Conservation (phyloP, 2,113 vertebrate genomes). For the Macrotus californicus region DNA sequence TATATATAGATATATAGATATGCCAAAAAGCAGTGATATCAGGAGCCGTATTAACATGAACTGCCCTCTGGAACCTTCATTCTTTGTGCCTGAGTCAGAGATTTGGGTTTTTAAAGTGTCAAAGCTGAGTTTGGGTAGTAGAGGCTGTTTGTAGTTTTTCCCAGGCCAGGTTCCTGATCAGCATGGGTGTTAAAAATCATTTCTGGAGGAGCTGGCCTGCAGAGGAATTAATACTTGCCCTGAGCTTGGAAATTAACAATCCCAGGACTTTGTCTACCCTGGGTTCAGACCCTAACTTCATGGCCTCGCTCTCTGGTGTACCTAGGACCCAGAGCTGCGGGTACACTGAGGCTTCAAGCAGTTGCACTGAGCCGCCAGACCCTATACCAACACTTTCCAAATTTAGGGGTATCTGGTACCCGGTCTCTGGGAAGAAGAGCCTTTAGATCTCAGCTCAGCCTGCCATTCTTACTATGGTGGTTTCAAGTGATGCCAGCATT, state of each 20-base stretch:
- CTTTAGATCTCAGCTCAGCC: not conserved
- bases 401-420: not conserved
- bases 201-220: conserved; percentile 42
- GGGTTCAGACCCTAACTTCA: not conserved
- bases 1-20: not conserved
- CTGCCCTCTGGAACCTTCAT: not conserved
- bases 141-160: not conserved
- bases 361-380: not conserved
- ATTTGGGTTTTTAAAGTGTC: not conserved
- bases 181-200: conserved; percentile 53
- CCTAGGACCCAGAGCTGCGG: not conserved
- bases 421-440: not conserved
- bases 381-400: not conserved
- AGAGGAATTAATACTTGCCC: conserved; percentile 52
- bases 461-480: not conserved
- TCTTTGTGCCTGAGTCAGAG: not conserved
- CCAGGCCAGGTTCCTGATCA: not conserved
- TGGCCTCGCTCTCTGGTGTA: not conserved
- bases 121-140: conserved; percentile 27
- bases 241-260: conserved; percentile 22
- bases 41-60: not conserved
- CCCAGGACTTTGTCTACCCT: not conserved
- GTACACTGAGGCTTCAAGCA: accelerated
- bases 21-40: not conserved
- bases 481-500: not conserved